Base-by-base conservation (phyloP, 2,113 vertebrate species). In the Tetraodon nigroviridis region DNA sequence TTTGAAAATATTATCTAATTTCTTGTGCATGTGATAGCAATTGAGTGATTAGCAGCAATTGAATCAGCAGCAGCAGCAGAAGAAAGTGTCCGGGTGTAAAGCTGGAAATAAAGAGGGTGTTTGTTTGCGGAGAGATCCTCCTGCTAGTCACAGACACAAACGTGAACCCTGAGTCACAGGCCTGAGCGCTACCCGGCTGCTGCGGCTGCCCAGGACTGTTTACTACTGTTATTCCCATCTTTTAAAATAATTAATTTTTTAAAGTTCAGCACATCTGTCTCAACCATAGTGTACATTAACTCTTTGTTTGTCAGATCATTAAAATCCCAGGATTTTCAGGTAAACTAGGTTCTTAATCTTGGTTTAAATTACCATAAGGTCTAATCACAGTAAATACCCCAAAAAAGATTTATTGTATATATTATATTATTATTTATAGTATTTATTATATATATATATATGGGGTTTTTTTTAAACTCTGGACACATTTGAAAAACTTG, bases 21-120 rank as follows among this genome's bases (percentile, higher is more conserved):
- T 53, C 68, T 74, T 72, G 52, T 79, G 58, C 89, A 90, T 90
- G 88, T 90, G 90, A 92, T 88, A 88, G 84, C 72, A 87, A 90
- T 92, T 89, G 82, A 82, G 70, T 75, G 62, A 92, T 89, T 90
- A 87, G 79, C 57, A 15, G 64, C 75, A 90, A 92, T 90, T 90
- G 78, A 88, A 89, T 90, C 77, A 91, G 78, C 58, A 29, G 73
- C 59, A 74, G 66, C 71, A 78, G 68, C 59, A 64, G 66, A 75
- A 37, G 32, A 37, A 11, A 37, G 8, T 37, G 71, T 42, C 61
- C 76, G 79, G 79, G 82, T 84, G 71, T 63, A 77, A 84, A 7
- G 61, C 79, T 71, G 74, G 75, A 84, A 82, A 87, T 81, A 85
- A 89, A 83, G 86, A 88, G 84, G 67, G 58, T 70, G 32, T 69